Evolutionary conservation across 2,113 vertebrate species (phyloP), one percentile per base, ranked within the genome.

Genomic region (Paraplagusia blochii): DNA sequence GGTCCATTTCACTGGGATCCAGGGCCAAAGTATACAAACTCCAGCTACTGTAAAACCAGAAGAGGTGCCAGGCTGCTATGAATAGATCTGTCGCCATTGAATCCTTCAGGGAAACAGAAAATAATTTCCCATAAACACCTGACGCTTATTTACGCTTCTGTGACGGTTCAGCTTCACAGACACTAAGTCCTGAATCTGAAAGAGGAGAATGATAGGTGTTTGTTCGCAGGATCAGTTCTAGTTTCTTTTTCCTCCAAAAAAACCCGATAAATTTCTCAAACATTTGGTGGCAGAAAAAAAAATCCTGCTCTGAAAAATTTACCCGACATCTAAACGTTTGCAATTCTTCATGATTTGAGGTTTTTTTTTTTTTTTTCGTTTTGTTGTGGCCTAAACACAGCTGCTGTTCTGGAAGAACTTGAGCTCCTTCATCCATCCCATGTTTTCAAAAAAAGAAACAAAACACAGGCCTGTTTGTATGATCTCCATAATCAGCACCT

Each of bases 1-100:
- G 61, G 66, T 58, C 60, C 43, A 39, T 64, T 83, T 53, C 55
- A 15, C 53, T 61, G 47, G 51, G 55, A 65, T 66, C 57, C 14
- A 51, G 29, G 64, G 74, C 77, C 75, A 82, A 83, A 75, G 60
- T 72, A 81, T 9, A 84, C 79, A 80, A 51, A 69, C 54, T 55
- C 65, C 54, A 58, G 66, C 70, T 69, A 82, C 74, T 75, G 66
- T 78, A 63, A 66, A 74, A 70, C 45, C 66, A 47, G 42, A 53
- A 42, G 55, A 71, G 38, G 69, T 66, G 64, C 66, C 62, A 65
- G 47, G 43, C 35, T 51, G 58, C 72, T 54, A 48, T 69, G 68
- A 78, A 55, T 53, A 63, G 50, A 74, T 73, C 71, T 69, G 73
- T 67, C 73, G 58, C 39, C 62, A 59, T 45, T 19, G 29, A 57